These are phyloP conservation scores for Suillia variegata DNA, from an alignment of 2,888 invertebrate species.

Conservation along the genomic window DNA sequence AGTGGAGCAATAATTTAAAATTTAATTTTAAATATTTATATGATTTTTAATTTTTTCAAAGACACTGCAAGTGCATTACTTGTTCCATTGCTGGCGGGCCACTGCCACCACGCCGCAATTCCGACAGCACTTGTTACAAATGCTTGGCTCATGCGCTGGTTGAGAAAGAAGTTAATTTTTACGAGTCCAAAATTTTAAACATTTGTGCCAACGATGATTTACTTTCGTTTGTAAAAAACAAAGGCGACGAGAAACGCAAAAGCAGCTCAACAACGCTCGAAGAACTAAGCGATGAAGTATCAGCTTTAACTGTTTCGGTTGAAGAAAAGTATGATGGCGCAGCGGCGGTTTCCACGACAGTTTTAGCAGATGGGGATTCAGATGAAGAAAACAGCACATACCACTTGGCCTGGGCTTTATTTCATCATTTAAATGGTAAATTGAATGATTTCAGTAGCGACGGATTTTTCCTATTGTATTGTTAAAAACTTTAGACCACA, in stretches of 20 bases:
- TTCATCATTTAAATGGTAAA: constrained; percentile 55
- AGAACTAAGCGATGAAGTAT: constrained; percentile 35
- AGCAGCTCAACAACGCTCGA: constrained; percentile 31
- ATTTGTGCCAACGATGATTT: constrained; percentile 57
- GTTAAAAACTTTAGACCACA: no score
- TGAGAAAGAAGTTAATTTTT: constrained; percentile 55
- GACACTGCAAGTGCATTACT: constrained; percentile 59
- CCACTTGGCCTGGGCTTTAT: constrained; percentile 61
- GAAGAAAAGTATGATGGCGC: constrained; percentile 21
- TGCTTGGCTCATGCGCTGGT: constrained; percentile 57
- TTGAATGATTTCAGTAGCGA: no score
- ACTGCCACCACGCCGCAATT: constrained; percentile 42
- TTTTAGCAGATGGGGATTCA: constrained; percentile 11
- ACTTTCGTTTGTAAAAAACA: constrained; percentile 35
- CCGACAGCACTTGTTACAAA: constrained; percentile 49
- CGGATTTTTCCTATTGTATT: no score
- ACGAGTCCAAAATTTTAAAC: constrained; percentile 58
- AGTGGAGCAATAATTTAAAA: background rate
- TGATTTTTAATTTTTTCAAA: no score
- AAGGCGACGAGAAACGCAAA: constrained; percentile 35
- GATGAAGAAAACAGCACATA: constrained; percentile 42
- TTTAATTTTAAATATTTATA: background rate
- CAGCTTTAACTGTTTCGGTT: constrained; percentile 23
- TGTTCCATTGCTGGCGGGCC: constrained; percentile 58
- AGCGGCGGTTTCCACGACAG: no score